Conservation (phyloP, 2,797 vertebrate species). For the Sebastes taczanowskii region DNA sequence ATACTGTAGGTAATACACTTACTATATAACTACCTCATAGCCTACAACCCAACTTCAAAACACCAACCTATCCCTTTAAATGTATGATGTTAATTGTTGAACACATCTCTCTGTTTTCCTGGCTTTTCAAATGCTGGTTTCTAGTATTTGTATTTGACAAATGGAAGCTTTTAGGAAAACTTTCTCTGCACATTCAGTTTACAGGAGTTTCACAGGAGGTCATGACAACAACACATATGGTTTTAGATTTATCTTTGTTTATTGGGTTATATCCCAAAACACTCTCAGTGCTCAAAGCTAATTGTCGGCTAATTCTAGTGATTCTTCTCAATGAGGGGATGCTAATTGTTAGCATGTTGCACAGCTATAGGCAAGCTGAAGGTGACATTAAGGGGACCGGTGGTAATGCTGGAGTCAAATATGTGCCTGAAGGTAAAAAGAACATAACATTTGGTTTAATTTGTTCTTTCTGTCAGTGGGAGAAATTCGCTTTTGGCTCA, state of each 20-base stretch:
- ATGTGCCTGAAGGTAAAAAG: constrained; percentile 36
- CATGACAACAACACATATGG: not conserved
- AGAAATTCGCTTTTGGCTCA: constrained; percentile 55
- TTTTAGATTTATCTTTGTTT: not conserved
- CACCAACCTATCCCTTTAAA: too few relatives aligned
- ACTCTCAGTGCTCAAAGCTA: not conserved
- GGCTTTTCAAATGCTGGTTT: not conserved
- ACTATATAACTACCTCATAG: too few relatives aligned
- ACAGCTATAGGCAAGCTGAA: constrained; percentile 27
- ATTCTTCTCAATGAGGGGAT: not conserved
- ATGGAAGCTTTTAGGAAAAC: not conserved
- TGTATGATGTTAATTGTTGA: not conserved
- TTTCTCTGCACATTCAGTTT: not conserved
- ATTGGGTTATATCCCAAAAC: not conserved
- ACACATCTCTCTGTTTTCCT: not conserved
- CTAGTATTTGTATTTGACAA: not conserved
- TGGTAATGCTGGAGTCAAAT: constrained; percentile 34
- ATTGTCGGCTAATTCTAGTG: constrained; percentile 1
- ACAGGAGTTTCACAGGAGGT: not conserved
- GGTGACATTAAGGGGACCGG: constrained; percentile 20
- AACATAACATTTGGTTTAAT: constrained; percentile 59
- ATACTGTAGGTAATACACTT: too few relatives aligned
- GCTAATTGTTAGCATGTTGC: constrained; percentile 40
- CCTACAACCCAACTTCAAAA: too few relatives aligned
- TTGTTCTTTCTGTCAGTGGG: constrained; percentile 43